Evolutionary conservation across 2,888 invertebrate genomes (phyloP).

Genomic region (Drosophila greeni): DNA sequence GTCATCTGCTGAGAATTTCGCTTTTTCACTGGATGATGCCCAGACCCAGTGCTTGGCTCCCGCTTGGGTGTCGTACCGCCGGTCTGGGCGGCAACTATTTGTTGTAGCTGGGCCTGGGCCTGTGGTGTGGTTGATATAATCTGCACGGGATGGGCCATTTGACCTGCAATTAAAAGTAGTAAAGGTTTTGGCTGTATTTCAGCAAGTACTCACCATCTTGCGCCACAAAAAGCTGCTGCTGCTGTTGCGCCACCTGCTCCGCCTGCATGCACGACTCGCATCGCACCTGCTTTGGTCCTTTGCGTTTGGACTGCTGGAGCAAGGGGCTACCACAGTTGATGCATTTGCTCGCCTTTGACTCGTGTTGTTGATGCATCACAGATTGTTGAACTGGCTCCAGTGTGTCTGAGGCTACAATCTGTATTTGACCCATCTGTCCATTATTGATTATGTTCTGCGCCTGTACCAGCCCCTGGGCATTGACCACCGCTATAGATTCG

Average conservation of each 20-base stretch:
- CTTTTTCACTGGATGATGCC: constrained; percentile 89
- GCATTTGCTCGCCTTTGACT: constrained; percentile 81
- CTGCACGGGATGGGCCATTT: constrained; percentile 78
- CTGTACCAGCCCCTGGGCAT: constrained; percentile 79
- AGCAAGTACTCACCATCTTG: constrained; percentile 79
- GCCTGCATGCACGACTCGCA: constrained; percentile 83
- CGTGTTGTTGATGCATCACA: constrained; percentile 64
- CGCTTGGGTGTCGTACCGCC: constrained; percentile 63
- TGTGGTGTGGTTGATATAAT: constrained; percentile 73
- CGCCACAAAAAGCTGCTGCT: constrained; percentile 82
- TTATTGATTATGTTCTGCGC: constrained; percentile 78
- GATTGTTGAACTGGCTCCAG: constrained; percentile 63
- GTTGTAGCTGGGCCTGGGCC: constrained; percentile 69
- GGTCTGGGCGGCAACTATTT: constrained; percentile 69
- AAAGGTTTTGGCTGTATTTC: constrained; percentile 76
- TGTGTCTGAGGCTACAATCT: constrained; percentile 81
- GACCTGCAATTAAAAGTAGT: constrained; percentile 66
- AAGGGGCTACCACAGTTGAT: constrained; percentile 82
- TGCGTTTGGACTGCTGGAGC: constrained; percentile 81
- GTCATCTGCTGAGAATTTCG: constrained; percentile 88
- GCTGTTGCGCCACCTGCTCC: constrained; percentile 79
- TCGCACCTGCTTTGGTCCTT: constrained; percentile 82
- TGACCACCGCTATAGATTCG: constrained; percentile 81
- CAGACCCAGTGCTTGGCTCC: constrained; percentile 70
- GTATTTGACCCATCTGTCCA: constrained; percentile 81